A percentile compares a stretch with the other conserved stretches of the same genome.
phyloP scores from a whole-genome alignment of 2,888 invertebrate species.

The Drosophila neoperkinsi region DNA sequence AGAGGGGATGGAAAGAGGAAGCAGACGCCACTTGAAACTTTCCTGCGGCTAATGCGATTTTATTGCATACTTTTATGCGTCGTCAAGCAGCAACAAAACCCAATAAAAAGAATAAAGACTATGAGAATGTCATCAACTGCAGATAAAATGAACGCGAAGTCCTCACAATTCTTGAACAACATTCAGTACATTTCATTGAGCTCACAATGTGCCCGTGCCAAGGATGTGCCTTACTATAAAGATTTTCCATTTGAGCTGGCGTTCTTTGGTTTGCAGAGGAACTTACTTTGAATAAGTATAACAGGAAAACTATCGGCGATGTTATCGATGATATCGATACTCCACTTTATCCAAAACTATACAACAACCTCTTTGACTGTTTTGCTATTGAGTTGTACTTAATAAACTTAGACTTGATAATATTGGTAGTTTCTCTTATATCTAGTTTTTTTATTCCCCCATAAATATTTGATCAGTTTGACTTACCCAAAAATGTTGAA shows the following conservation, averaged over 20 bases:
- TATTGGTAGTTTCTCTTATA: background rate
- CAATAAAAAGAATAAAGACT: constrained; percentile 10
- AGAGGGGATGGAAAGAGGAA: background rate
- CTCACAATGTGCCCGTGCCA: constrained; percentile 16
- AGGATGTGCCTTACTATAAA: constrained; percentile 19
- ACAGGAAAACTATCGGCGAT: background rate
- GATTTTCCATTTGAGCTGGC: constrained; percentile 1
- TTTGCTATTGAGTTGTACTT: background rate
- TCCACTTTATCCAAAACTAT: background rate
- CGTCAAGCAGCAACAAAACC: constrained; percentile 26
- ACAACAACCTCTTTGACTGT: no score
- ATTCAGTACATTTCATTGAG: constrained; percentile 60
- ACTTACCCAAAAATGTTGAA: constrained; percentile 99
- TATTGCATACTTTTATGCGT: constrained; percentile 69
- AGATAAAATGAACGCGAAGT: constrained; percentile 45
- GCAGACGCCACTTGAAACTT: constrained; percentile 42
- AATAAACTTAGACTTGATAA: no score
- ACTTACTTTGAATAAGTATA: constrained; percentile 5
- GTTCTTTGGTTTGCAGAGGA: background rate
- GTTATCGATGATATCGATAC: background rate
- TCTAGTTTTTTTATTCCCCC: background rate
- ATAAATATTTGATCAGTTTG: background rate
- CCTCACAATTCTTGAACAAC: constrained; percentile 46
- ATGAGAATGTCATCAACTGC: constrained; percentile 30
- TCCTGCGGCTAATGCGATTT: constrained; percentile 68